Percentiles rank a stretch among this genome's conserved stretches.
phyloP scores from a whole-genome alignment of 2,888 invertebrate species.

The Acrobasis consociella region DNA sequence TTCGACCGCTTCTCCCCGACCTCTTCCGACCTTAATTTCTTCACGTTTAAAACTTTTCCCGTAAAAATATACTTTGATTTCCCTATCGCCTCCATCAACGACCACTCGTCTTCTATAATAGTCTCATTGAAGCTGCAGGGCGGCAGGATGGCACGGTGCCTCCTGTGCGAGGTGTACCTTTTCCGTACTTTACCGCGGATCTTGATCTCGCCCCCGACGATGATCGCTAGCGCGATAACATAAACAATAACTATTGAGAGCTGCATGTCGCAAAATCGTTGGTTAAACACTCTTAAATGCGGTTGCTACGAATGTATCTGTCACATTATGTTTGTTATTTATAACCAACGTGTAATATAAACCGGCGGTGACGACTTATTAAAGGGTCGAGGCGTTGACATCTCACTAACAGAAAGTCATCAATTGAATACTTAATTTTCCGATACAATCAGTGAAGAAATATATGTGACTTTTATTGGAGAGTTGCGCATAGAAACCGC shows the following conservation, averaged over 20 bases:
- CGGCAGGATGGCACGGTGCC: constrained; percentile 70
- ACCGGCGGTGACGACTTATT: constrained; percentile 63
- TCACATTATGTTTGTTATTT: constrained; percentile 78
- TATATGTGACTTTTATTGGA: constrained; percentile 44
- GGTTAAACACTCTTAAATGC: constrained; percentile 63
- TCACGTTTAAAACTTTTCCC: constrained; percentile 75
- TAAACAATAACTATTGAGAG: constrained; percentile 69
- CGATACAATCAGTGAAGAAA: constrained; percentile 47
- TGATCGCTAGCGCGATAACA: constrained; percentile 69
- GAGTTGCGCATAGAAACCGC: constrained; percentile 41
- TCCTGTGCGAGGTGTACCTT: constrained; percentile 65
- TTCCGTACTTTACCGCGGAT: constrained; percentile 78
- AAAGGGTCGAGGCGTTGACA: constrained; percentile 67
- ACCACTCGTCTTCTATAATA: constrained; percentile 77
- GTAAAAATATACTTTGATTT: constrained; percentile 79
- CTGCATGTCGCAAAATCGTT: constrained; percentile 68
- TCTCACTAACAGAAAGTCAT: constrained; percentile 71
- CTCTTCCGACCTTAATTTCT: constrained; percentile 61
- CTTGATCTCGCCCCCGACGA: constrained; percentile 68
- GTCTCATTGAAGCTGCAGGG: constrained; percentile 78
- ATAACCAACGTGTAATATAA: constrained; percentile 64
- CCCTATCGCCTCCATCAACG: constrained; percentile 76
- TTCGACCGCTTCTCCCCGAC: constrained; percentile 62
- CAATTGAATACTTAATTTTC: constrained; percentile 57
- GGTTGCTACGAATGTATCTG: constrained; percentile 68